These are phyloP conservation scores for Bos javanicus DNA, from an alignment of 2,113 vertebrate genomes.

Conservation along the genomic window DNA sequence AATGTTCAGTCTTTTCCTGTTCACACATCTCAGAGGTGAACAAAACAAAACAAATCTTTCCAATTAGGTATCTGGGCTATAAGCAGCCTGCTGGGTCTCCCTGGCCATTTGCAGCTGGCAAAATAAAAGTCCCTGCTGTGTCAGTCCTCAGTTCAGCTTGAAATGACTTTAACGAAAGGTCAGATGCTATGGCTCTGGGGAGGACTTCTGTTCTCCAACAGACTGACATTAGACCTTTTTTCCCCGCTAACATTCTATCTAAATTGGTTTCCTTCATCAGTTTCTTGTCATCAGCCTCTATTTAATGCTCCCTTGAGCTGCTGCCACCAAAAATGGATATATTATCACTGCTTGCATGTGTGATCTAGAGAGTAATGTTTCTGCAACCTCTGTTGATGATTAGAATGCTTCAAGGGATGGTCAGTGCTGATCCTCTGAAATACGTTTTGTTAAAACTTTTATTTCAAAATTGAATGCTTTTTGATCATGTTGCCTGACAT, in stretches of 20 bases:
- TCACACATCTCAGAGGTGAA: not conserved
- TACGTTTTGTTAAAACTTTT: not conserved
- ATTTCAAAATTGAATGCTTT: not conserved
- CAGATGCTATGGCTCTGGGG: not conserved
- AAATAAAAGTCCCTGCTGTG: not conserved
- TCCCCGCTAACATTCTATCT: not conserved
- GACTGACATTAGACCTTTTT: not conserved
- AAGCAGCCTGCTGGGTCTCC: not conserved
- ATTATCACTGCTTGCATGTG: not conserved
- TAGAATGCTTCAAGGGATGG: not conserved
- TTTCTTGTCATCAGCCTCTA: not conserved
- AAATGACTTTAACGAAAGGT: not conserved
- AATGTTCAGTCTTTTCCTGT: not conserved
- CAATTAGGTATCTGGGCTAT: not conserved
- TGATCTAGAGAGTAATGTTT: not conserved
- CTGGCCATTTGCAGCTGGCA: not conserved
- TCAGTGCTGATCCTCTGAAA: not conserved
- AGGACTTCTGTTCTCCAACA: fast-evolving
- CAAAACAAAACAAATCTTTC: not conserved
- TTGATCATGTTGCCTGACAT: not conserved
- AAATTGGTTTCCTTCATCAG: not conserved
- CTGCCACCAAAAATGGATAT: not conserved
- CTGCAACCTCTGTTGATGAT: not conserved
- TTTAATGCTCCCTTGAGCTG: not conserved
- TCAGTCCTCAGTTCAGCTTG: not conserved